phyloP scores from a whole-genome alignment of 2,888 invertebrate species.

The Melanophora roralis region DNA sequence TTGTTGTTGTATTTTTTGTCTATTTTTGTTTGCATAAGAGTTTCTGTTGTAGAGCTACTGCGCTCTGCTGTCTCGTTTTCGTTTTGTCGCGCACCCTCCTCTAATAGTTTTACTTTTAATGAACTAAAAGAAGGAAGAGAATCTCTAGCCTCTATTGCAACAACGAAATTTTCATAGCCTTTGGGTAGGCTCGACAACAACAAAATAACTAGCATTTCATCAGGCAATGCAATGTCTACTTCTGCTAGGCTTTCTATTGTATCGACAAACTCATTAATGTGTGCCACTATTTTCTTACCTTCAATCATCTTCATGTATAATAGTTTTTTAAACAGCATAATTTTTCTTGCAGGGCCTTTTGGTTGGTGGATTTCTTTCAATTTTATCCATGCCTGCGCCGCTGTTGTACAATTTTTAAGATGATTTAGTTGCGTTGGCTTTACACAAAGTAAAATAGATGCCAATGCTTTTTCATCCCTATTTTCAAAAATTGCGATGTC shows the following conservation, averaged over 20 bases:
- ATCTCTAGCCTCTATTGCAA: conserved; percentile 48
- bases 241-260: conserved; percentile 48
- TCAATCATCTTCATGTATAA: conserved; percentile 39
- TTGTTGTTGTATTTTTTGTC: not conserved
- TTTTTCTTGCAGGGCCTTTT: conserved; percentile 53
- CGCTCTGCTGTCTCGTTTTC: conserved; percentile 11
- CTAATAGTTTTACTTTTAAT: conserved; percentile 57
- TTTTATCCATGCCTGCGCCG: conserved; percentile 43
- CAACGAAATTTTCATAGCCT: conserved; percentile 53
- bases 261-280: conserved; percentile 52
- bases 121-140: conserved; percentile 39
- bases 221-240: conserved; percentile 35
- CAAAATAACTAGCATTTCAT: conserved; percentile 54
- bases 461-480: conserved; percentile 56
- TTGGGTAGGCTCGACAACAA: conserved; percentile 56
- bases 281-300: conserved; percentile 28
- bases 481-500: not conserved
- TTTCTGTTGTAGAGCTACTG: conserved; percentile 14
- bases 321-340: conserved; percentile 50
- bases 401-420: conserved; percentile 39
- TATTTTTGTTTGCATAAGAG: conserved; percentile 5
- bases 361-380: conserved; percentile 53
- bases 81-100: conserved; percentile 17
- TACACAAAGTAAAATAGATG: conserved; percentile 50
- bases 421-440: conserved; percentile 55